These are phyloP conservation scores for Zaprionus gabonicus DNA, from an alignment of 1,140 invertebrate genomes.

Conservation along the genomic window DNA sequence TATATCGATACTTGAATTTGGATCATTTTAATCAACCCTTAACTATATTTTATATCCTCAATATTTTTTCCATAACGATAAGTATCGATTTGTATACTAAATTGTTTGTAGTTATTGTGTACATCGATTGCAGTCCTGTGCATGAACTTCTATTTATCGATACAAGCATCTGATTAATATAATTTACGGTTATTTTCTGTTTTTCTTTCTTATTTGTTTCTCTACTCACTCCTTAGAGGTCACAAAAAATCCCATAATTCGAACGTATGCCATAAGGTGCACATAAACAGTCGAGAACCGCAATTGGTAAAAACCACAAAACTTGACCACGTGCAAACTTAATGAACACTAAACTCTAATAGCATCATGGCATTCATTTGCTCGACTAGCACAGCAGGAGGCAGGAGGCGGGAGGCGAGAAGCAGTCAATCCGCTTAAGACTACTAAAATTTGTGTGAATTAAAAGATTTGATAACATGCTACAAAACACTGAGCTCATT, in stretches of 20 bases:
- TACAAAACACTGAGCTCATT: conserved; percentile 49
- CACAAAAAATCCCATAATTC: neutral
- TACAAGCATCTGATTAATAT: too few species aligned
- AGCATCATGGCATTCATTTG: conserved; percentile 49
- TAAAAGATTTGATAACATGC: conserved; percentile 60
- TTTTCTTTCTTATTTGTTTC: neutral
- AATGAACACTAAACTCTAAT: conserved; percentile 58
- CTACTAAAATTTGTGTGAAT: conserved; percentile 67
- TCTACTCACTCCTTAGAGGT: neutral
- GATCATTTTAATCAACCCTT: too few species aligned
- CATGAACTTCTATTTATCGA: too few species aligned
- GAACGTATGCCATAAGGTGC: too few species aligned
- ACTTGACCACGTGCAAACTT: conserved; percentile 54
- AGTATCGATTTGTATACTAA: too few species aligned
- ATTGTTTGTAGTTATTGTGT: too few species aligned
- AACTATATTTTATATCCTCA: too few species aligned
- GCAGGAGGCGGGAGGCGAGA: neutral
- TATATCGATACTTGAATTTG: too few species aligned
- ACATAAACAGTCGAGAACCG: conserved; percentile 1
- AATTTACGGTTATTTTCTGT: too few species aligned
- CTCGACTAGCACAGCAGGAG: conserved; percentile 20
- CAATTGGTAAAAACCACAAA: conserved; percentile 33
- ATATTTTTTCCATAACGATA: too few species aligned
- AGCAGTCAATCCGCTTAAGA: conserved; percentile 59
- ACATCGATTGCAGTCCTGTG: too few species aligned